Evolutionary conservation across 1,140 invertebrate species (phyloP).

Genomic region (Tetramorium simillimum): DNA sequence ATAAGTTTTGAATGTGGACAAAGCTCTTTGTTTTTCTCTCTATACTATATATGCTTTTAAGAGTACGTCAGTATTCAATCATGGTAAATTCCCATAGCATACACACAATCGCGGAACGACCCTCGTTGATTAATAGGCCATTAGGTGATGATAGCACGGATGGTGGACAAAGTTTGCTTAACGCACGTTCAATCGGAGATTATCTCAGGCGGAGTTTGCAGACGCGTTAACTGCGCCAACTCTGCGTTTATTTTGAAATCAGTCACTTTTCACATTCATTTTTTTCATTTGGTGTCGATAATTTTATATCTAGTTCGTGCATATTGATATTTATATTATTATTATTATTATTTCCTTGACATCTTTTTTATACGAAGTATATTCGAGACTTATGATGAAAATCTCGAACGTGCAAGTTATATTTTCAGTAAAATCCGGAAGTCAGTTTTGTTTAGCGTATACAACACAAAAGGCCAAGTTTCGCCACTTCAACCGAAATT

Average conservation of each 20-base stretch:
- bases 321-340: neutral
- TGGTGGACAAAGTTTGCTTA: conserved; percentile 20
- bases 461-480: neutral
- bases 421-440: neutral
- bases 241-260: conserved; percentile 1
- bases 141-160: conserved; percentile 12
- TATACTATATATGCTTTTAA: neutral
- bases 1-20: conserved; percentile 13
- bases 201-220: neutral
- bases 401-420: neutral
- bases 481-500: neutral
- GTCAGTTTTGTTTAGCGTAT: neutral
- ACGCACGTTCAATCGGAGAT: conserved; percentile 1
- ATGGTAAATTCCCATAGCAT: neutral
- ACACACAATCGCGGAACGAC: conserved; percentile 5
- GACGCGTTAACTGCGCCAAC: neutral
- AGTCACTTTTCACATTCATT: neutral
- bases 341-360: no score
- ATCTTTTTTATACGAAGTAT: neutral
- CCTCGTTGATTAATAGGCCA: conserved; percentile 29
- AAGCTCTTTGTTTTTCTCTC: neutral
- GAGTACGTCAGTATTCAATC: neutral
- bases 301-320: neutral
- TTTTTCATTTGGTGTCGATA: neutral
- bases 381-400: neutral